Base-by-base conservation (phyloP, 2,797 vertebrate species). In the Poeciliopsis paucimaculata region DNA sequence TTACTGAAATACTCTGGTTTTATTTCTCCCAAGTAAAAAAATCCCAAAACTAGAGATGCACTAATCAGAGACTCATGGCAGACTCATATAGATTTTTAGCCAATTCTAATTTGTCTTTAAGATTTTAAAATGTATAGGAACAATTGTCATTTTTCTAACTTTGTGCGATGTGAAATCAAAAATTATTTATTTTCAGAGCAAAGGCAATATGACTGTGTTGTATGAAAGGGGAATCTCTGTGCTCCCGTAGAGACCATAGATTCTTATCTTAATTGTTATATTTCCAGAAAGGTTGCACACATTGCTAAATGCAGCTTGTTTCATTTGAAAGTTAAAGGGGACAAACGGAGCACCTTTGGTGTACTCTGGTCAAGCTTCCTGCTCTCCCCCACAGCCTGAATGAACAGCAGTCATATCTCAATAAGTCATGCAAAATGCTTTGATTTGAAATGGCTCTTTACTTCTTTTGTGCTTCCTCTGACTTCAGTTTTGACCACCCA, bases 1-100 rank as follows among this genome's bases (percentile, higher is more conserved):
- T 72, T 66, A 41, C 39, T 64, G 34, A 31, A 57, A 41, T 7
- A 2, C 5, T 73, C 75, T 79, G 75, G 26, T 66, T 83, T 41
- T 71, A 5, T 68, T 64, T 64, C 18, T 36, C 62, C 3, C 16
- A 64, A 64, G 9, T 36, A 46, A 36, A 41, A 11, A 68, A 26
- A 68, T 68, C 9, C 39, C 0, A 15, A 71, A 71, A 71, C 26
- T 26, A 26, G 64, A 68, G 23, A 43, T 45, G 41, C 68, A 71
- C 68, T 26, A 23, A n/a, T 28, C 12, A 45, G 23, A 41, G 39
- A 16, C 23, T 45, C 7, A 45, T 28, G 41, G 68, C 26, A 43
- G 41, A 45, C 68, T 45, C 13, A 45, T 28, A 16, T 15, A n/a
- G 68, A 28, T 45, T 45, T 53, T 71, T 71, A 45, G 68, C 26